Conservation (phyloP, 2,797 vertebrate genomes). For the Falco novaeseelandiae region DNA sequence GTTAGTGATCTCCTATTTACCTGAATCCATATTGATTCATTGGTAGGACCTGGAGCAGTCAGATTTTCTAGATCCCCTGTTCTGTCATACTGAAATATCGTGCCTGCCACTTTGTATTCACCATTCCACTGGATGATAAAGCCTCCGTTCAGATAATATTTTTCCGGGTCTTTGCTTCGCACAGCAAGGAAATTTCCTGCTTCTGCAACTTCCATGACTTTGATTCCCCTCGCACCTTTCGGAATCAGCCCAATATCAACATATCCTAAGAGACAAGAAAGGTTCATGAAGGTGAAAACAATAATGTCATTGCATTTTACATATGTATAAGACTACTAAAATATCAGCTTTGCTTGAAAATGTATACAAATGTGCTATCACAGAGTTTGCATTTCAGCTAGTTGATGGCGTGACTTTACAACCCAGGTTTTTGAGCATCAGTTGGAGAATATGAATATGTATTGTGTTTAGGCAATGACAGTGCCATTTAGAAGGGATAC, state of each 20-base stretch:
- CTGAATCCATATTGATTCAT: conserved; percentile 91
- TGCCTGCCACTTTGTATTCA: conserved; percentile 91
- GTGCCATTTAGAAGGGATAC: neutral
- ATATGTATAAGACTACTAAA: neutral
- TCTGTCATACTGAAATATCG: conserved; percentile 90
- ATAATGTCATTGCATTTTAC: neutral
- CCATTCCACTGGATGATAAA: conserved; percentile 99
- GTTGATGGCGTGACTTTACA: neutral
- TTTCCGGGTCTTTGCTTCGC: conserved; percentile 83
- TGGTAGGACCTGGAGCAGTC: conserved; percentile 91
- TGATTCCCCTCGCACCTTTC: conserved; percentile 91
- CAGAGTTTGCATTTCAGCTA: neutral
- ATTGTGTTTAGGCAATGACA: neutral
- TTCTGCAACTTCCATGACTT: conserved; percentile 88
- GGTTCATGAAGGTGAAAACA: neutral
- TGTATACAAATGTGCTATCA: neutral
- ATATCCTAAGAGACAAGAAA: conserved; percentile 82
- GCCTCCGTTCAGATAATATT: conserved; percentile 94
- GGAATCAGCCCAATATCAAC: conserved; percentile 93
- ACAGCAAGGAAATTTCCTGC: conserved; percentile 95
- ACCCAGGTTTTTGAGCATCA: neutral
- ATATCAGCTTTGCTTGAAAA: neutral
- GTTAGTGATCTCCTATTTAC: conserved; percentile 63
- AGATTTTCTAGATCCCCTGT: conserved; percentile 93
- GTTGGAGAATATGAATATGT: accelerated